Evolutionary conservation across 1,140 invertebrate species (phyloP).

Genomic region (Calephelis nemesis): DNA sequence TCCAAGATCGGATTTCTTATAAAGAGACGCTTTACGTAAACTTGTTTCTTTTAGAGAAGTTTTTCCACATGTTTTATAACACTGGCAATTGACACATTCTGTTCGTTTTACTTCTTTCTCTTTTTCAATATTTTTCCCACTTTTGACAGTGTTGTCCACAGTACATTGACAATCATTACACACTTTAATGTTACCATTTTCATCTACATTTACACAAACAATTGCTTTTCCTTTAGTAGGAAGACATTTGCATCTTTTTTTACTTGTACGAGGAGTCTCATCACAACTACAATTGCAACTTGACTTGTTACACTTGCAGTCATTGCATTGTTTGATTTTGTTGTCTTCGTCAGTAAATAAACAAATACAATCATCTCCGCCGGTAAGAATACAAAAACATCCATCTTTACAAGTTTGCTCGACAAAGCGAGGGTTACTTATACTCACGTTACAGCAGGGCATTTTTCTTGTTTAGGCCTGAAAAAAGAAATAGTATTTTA

Average conservation of each 20-base stretch:
- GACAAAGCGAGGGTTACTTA: slow-evolving; percentile 32
- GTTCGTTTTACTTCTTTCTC: not conserved
- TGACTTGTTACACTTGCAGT: slow-evolving; percentile 22
- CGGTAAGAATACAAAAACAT: slow-evolving; percentile 43
- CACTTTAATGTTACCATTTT: slow-evolving; percentile 32
- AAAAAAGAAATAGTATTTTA: not conserved
- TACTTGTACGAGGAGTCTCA: not conserved
- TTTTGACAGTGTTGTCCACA: not conserved
- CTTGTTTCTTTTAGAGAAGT: not conserved
- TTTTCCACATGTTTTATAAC: not conserved
- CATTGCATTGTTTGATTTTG: slow-evolving; percentile 25
- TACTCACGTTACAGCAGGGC: slow-evolving; percentile 42
- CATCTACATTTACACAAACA: slow-evolving; percentile 38
- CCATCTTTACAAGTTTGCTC: slow-evolving; percentile 34
- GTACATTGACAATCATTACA: slow-evolving; percentile 22
- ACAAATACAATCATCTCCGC: slow-evolving; percentile 39
- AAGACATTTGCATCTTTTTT: slow-evolving; percentile 37
- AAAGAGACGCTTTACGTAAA: not conserved
- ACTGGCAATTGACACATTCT: slow-evolving; percentile 6
- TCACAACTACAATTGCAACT: slow-evolving; percentile 17
- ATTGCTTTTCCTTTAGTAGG: slow-evolving; percentile 36
- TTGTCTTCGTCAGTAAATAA: slow-evolving; percentile 36
- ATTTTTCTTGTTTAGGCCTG: slow-evolving; percentile 28
- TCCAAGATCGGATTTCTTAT: not conserved
- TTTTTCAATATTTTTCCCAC: not conserved